Base-by-base conservation (phyloP, 2,888 invertebrate genomes). In the Cantharis rufa region DNA sequence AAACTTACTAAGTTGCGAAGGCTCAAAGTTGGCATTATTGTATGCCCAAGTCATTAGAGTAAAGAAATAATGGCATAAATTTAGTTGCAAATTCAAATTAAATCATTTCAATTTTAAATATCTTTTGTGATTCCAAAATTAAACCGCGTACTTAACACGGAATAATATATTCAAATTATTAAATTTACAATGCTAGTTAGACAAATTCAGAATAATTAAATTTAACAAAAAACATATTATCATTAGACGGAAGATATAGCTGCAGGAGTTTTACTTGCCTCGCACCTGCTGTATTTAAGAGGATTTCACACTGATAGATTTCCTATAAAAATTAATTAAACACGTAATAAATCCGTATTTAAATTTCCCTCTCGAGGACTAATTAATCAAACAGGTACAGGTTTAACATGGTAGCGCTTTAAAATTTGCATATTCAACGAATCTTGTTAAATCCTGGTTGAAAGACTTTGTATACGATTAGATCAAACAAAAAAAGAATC, bases 121-220 rank as follows among this genome's bases (percentile, higher is more conserved):
- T 69, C 73, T 62, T 69, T 18, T 13, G 62, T 18, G 61, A 66
- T 16, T 27, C 21, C 5, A 24, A 21, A 63, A 18, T 27, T 21
- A 18, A 61, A 15, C 71, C 24, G 27, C 63, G 28, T 32, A 72
- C 48, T 68, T n/a, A 15, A 69, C 28, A 68, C 48, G 48, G 66
- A 66, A 72, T 69, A 74, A 74, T 69, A 27, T 68, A 62, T 62
- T 74, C 73, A 74, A 74, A 74, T 74, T 69, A 72, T 72, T 61
- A 63, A 69, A 68, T 69, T 63, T 63, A 61, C n/a, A 72, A 62
- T 27, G 62, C 62, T 66, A 74, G 73, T 63, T 69, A 62, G 69
- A 48, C 73, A 74, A 63, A 69, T 61, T 62, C 61, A 15, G 61
- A 48, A 66, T 48, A 72, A 72, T 72, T 66, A 21, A 28, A 32